Conservation (phyloP, 1,140 invertebrate species). For the silkworm (Bombyx mori) region ASM3026992v2 NC_085118.1:5823501-5824000, state of each 20-base stretch:
- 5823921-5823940: background rate
- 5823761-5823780: slow-evolving; percentile 35
- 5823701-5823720: slow-evolving; percentile 60
- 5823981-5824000: slow-evolving; percentile 45
- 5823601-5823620: slow-evolving; percentile 15
- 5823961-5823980: slow-evolving; percentile 35
- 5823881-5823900: slow-evolving; percentile 16
- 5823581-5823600: slow-evolving; percentile 26
- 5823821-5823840: no score
- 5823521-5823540: slow-evolving; percentile 1
- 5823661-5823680: slow-evolving; percentile 49
- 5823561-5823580: slow-evolving; percentile 19
- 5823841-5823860: no score
- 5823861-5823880: background rate
- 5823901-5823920: slow-evolving; percentile 10
- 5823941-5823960: slow-evolving; percentile 41
- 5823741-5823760: slow-evolving; percentile 60
- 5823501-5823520: background rate
- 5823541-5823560: slow-evolving; percentile 5
- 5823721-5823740: slow-evolving; percentile 57
- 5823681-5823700: slow-evolving; percentile 42
- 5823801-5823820: no score
- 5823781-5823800: slow-evolving; percentile 15
- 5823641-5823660: slow-evolving; percentile 49
- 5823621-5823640: slow-evolving; percentile 31